Evolutionary conservation across 35 echinoderm and acorn worm genomes (phyloP), one percentile per base, ranked within the genome.

Genomic region (Eucidaris tribuloides): DNA sequence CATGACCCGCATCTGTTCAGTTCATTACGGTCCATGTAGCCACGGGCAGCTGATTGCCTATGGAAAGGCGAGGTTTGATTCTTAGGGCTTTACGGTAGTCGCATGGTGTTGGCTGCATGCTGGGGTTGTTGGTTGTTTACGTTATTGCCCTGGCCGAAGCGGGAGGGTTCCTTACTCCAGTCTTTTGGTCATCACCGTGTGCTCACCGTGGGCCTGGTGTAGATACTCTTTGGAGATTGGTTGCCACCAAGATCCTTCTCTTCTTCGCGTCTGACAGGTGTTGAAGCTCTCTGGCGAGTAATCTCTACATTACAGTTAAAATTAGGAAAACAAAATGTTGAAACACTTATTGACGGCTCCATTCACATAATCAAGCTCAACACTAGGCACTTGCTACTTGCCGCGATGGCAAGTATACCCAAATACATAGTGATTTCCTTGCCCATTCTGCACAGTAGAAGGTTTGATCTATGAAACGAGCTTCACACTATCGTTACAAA

Each of bases 181-280:
- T 99, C 87, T 56, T 89, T n/a, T 93, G 15, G 86, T 83, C 79
- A 70, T 81, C 42, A 87, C 78, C 3, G 90, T 46, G 3, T 83
- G 68, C 86, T 99, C 85, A 29, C 58, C 88, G 37, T 88, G 86
- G 36, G 87, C 83, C 63, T 76, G 52, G 4, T 87, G 93, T 14
- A 99, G 77, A 19, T n/a, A 92, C 52, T 42, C 90, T 71, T 65
- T 99, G 88, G 13, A 99, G 54, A 34, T 83, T 65, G 14, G 76
- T 40, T 72, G 93, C 96, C 14, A 93, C 89, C 2, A 39, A 46
- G 52, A 93, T 91, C 65, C 93, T 99, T 30, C 93, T 91, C n/a
- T n/a, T 0, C 1, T n/a, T 54, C 93, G 90, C 11, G 89, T 78
- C 22, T 91, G 81, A 45, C 96, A 99, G 29, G 68, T 37, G 14